Evolutionary conservation across 2,888 invertebrate genomes (phyloP), one percentile per base, ranked within the genome.

Genomic region (Cosmia pyralina): DNA sequence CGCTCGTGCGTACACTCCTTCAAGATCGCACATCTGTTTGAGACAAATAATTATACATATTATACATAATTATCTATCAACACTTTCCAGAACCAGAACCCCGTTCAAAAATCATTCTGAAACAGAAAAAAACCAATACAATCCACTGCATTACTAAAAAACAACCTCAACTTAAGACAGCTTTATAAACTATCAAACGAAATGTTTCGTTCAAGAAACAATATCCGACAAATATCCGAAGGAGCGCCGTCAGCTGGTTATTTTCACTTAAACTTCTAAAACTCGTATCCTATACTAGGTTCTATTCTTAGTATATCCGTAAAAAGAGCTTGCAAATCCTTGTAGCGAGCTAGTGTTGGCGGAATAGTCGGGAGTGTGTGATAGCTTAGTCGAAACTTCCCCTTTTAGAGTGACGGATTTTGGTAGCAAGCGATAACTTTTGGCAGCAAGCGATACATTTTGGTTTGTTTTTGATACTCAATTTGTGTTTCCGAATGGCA

Each of bases 321-420:
- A 94, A 94, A 93, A 94, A 93, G 93, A 92, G 90, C 89, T 92
- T 90, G 91, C 91, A 93, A 93, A 94, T 93, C 93, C 93, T 90
- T 88, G 90, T 88, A 92, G 88, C 88, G 89, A 88, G 79, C 87
- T 90, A 90, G 91, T 92, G 92, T 93, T 90, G 90, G 91, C 91
- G 87, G 91, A 94, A 93, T 93, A 94, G 93, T 92, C 89, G 91
- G 90, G 60, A 92, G 91, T 90, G 88, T 93, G 92, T 91, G 93
- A 94, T 93, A 93, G 93, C 92, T 94, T 92, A 91, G 92, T 84
- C 83, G 91, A 92, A 94, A 94, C 90, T 94, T 94, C 89, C 88
- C 77, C 88, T 85, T 84, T 81, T 80, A 74, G 66, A 60, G 88
- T 83, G 85, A 79, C 59, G 76, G 88, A 94, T 93, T 91, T 75